Evolutionary conservation across 2,888 invertebrate species (phyloP), one percentile per base, ranked within the genome.

Genomic region (Chelonus formosanus): DNA sequence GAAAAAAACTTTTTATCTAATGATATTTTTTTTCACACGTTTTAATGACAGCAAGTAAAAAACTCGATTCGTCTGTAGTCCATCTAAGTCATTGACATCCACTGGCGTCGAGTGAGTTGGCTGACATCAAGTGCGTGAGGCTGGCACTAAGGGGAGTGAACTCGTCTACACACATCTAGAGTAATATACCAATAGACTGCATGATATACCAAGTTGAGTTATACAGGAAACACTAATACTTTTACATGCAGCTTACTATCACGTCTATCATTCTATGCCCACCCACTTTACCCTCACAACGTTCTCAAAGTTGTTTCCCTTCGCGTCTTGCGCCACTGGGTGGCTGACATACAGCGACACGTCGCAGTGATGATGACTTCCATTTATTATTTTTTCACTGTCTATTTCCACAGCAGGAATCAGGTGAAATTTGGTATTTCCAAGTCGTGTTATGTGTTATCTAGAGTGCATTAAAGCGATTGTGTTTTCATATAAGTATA

Each of bases 51-150:
- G 32, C 35, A 32, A 63, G 20, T 20, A 3, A 5, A 50, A 57
- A 58, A 43, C 6, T 52, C 5, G 3, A 8, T 45, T 35, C 3
- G 31, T n/a, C 74, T 74, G 74, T 76, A 81, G 78, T 52, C 52
- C 81, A 81, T 81, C 76, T 77, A 74, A 81, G 81, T 81, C 82
- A 82, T 82, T 82, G 82, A 81, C 81, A 80, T 81, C 78, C 77
- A 78, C 76, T 76, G 78, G 69, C 67, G 71, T 70, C 68, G 76
- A 68, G 74, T 73, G 73, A 73, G 75, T 74, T 74, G 76, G 75
- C 74, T 75, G 79, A 75, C 76, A 75, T 76, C 75, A 78, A 78
- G 79, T 80, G 75, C 75, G 74, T 74, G 77, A 77, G 66, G 65
- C 67, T 67, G 58, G 60, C 71, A 54, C 63, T 69, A 65, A 70